Evolutionary conservation across 2,113 vertebrate genomes (phyloP).

Genomic region (Platysteira castanea): DNA sequence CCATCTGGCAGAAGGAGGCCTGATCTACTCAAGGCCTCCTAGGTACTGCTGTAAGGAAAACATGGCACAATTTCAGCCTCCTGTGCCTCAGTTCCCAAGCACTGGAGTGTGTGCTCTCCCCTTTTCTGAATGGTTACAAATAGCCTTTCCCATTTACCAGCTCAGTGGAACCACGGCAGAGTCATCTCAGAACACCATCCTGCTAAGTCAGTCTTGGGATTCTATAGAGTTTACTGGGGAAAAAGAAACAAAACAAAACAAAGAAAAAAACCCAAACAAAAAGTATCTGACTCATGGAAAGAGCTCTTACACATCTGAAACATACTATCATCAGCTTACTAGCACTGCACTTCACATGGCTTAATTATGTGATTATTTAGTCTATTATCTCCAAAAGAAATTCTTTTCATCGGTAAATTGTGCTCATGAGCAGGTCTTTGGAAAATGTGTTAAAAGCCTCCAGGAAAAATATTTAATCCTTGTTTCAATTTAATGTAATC

Average conservation of each 20-base stretch:
- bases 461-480: conserved; percentile 50
- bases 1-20: not conserved
- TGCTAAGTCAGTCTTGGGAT: not conserved
- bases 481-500: conserved; percentile 31
- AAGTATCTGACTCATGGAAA: conserved; percentile 3
- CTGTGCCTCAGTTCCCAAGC: not conserved
- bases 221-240: not conserved
- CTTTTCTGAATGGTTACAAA: not conserved
- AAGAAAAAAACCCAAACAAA: not conserved
- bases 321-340: not conserved
- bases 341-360: not conserved
- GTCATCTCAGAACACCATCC: not conserved
- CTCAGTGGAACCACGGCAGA: not conserved
- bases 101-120: rapidly evolving
- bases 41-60: not conserved
- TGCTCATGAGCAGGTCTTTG: conserved; percentile 29
- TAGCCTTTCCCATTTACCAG: not conserved
- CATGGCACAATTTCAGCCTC: not conserved
- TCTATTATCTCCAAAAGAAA: conserved; percentile 18
- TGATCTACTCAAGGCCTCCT: not conserved
- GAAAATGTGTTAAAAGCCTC: conserved; percentile 23
- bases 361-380: conserved; percentile 53
- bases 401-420: conserved; percentile 12
- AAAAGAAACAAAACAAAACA: not conserved
- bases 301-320: not conserved